Percentiles rank a stretch among this genome's conserved stretches.
phyloP scores from a whole-genome alignment of 2,113 vertebrate genomes.

The Hippoglossus stenolepis region DNA sequence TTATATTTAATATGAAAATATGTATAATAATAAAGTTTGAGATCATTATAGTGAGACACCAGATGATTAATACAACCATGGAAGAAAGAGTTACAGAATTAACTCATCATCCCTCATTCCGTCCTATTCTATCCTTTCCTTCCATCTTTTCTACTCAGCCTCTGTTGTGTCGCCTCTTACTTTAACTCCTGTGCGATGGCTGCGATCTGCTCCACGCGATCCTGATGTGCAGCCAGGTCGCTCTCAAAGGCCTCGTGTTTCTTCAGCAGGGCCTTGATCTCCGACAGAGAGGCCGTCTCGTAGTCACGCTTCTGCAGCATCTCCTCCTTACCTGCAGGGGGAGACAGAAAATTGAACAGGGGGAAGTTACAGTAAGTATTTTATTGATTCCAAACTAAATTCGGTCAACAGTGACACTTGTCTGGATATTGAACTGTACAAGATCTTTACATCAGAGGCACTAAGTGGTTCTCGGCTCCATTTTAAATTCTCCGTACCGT shows the following conservation, averaged over 20 bases:
- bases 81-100: too few species aligned
- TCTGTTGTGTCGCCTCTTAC: conserved; percentile 71
- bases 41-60: too few species aligned
- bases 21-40: too few species aligned
- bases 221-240: conserved; percentile 97
- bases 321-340: conserved; percentile 90
- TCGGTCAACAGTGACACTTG: neutral
- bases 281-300: conserved; percentile 93
- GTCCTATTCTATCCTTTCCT: neutral
- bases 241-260: conserved; percentile 99
- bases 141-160: neutral
- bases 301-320: conserved; percentile 94
- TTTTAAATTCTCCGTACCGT: conserved; percentile 81
- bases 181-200: conserved; percentile 98
- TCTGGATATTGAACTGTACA: too few species aligned
- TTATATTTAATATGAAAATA: too few species aligned
- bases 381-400: neutral
- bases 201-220: conserved; percentile 98
- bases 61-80: too few species aligned
- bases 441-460: too few species aligned
- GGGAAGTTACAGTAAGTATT: neutral
- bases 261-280: conserved; percentile 98
- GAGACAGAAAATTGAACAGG: conserved; percentile 7
- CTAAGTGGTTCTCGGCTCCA: neutral
- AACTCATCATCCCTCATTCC: too few species aligned